Percentiles rank a stretch among this genome's conserved stretches.
phyloP scores from a whole-genome alignment of 2,888 invertebrate genomes.

The Eumerus sabulonum region DNA sequence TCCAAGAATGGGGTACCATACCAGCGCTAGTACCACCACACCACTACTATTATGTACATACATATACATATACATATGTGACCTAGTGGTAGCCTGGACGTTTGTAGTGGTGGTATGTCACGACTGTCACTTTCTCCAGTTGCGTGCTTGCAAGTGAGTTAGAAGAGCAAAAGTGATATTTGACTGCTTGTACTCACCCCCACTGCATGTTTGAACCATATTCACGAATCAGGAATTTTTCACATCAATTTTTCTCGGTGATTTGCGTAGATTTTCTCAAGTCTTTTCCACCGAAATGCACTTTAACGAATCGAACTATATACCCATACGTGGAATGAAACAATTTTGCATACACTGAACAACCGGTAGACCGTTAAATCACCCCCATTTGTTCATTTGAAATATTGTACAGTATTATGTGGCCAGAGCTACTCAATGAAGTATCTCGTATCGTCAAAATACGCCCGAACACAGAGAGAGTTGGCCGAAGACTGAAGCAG shows the following conservation, averaged over 20 bases:
- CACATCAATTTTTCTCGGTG: background rate
- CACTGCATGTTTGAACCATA: constrained; percentile 76
- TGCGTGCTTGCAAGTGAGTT: constrained; percentile 11
- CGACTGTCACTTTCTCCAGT: constrained; percentile 42
- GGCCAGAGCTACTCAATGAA: constrained; percentile 15
- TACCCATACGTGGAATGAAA: background rate
- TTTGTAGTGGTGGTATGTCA: constrained; percentile 7
- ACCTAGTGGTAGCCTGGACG: too few species aligned
- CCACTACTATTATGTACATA: too few species aligned
- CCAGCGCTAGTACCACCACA: too few species aligned
- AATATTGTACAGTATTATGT: background rate
- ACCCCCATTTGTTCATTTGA: constrained; percentile 20
- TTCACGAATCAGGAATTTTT: constrained; percentile 70
- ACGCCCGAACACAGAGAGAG: constrained; percentile 39
- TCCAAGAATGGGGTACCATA: background rate
- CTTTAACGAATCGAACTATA: constrained; percentile 4
- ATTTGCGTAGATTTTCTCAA: background rate
- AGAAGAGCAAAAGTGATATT: constrained; percentile 44
- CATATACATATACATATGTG: too few species aligned
- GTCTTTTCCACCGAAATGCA: background rate
- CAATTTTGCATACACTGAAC: background rate
- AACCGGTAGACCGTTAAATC: constrained; percentile 8
- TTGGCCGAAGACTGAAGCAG: constrained; percentile 44
- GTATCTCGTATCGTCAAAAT: constrained; percentile 9
- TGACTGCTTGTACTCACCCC: constrained; percentile 68